Evolutionary conservation across 2,888 invertebrate species (phyloP), one percentile per base, ranked within the genome.

Genomic region (Melitaea athalia): DNA sequence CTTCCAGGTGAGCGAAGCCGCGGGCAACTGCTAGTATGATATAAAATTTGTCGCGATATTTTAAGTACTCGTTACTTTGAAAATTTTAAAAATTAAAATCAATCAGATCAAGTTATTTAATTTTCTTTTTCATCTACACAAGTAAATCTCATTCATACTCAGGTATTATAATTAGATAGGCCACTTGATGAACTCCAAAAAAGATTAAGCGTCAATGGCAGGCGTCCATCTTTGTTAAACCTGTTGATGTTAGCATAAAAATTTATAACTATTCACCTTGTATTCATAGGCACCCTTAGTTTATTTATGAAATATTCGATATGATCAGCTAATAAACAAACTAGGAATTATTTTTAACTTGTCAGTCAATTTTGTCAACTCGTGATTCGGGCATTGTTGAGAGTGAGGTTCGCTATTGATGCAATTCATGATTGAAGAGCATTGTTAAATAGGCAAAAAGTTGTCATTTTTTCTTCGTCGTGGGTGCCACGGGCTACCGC

Each of bases 371-470:
- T 79, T 80, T 84, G 83, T 83, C 81, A 83, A 80, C 76, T 81
- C 85, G 85, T 82, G 81, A 88, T 87, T 84, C 80, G 77, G 74
- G 78, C 69, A 77, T 84, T 83, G 83, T 80, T 76, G 78, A 71
- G 71, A 82, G 85, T 57, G 47, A 66, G 63, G 70, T 66, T 17
- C 38, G 82, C 81, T 81, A 82, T 75, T 79, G 85, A 84, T 81
- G 83, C 81, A 79, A 76, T 78, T 77, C 76, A 79, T 82, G 86
- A 87, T 85, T 82, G 86, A 87, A 81, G 79, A 76, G 79, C 78
- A 82, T 85, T 88, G 87, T 89, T 79, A 76, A 77, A 78, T 81
- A 79, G 84, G 88, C 87, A 84, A 85, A 87, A 87, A 87, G 78
- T 84, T 87, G 88, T 85, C 81, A 82, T 72, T 79, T 81, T 62